phyloP scores from a whole-genome alignment of 2,113 vertebrate species.

The Dicentrarchus labrax region DNA sequence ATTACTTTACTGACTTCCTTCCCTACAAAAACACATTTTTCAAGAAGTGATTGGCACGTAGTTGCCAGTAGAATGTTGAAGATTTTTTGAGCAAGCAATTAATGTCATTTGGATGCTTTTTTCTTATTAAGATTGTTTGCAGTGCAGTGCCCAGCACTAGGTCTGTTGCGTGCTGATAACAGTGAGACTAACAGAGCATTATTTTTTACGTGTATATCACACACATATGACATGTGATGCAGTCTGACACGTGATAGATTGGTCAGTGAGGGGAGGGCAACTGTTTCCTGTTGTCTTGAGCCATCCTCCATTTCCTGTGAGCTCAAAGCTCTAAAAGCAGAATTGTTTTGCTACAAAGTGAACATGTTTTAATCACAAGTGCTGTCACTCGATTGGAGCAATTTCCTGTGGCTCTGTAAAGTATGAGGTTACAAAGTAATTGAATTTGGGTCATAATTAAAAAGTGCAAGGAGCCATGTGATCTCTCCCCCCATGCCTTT shows the following conservation, averaged over 20 bases:
- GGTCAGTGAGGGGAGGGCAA: conserved; percentile 6
- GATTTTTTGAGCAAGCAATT: not conserved
- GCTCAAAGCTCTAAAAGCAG: conserved; percentile 9
- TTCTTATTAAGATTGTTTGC: not conserved
- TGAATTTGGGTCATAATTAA: conserved; percentile 83
- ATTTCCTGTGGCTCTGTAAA: conserved; percentile 71
- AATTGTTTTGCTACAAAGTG: conserved; percentile 44
- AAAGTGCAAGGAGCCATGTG: conserved; percentile 81
- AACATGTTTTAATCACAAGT: conserved; percentile 74
- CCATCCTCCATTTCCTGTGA: conserved; percentile 19
- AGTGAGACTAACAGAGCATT: not conserved
- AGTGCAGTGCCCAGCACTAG: not conserved
- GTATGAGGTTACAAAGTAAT: conserved; percentile 76
- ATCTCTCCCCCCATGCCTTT: conserved; percentile 66
- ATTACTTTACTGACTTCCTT: not conserved
- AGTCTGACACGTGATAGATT: conserved; percentile 27
- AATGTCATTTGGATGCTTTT: not conserved
- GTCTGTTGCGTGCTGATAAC: not conserved
- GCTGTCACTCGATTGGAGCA: conserved; percentile 67
- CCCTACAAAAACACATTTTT: not conserved
- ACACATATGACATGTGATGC: conserved; percentile 5
- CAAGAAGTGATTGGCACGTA: not conserved
- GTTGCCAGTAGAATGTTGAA: not conserved
- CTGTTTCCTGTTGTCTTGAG: conserved; percentile 27
- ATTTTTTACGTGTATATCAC: not conserved